phyloP scores from a whole-genome alignment of 1,140 invertebrate species.

The Euura saliciscinereae region DNA sequence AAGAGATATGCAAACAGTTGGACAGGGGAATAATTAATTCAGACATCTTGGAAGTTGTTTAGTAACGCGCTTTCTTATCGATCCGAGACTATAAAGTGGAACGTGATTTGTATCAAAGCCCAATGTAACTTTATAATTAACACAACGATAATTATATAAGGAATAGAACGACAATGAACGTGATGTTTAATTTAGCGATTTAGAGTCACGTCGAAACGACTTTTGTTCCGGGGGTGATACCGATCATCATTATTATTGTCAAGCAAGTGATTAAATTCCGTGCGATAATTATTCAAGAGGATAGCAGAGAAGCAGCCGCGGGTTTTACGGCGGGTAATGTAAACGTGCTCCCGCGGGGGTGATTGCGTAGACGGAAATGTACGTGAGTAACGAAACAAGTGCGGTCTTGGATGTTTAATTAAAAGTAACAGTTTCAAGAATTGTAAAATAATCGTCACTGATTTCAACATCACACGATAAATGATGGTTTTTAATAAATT shows the following conservation, averaged over 20 bases:
- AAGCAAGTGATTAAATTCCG: neutral
- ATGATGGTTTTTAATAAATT: neutral
- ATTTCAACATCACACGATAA: neutral
- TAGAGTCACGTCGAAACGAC: too few relatives aligned
- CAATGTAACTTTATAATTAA: conserved; percentile 1
- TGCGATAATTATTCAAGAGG: neutral
- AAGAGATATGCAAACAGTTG: too few relatives aligned
- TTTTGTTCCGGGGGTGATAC: neutral
- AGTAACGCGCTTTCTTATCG: neutral
- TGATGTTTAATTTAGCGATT: too few relatives aligned
- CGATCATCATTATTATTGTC: neutral
- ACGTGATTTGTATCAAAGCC: neutral
- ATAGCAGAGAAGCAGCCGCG: neutral
- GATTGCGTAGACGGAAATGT: neutral
- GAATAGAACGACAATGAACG: too few relatives aligned
- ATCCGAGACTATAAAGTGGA: neutral
- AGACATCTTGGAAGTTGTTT: too few relatives aligned
- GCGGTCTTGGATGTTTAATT: conserved; percentile 1
- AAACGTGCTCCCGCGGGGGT: neutral
- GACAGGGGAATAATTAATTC: too few relatives aligned
- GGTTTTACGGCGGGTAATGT: too few relatives aligned
- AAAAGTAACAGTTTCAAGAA: neutral
- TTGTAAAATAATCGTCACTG: neutral
- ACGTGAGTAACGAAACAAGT: neutral
- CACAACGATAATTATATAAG: neutral